phyloP scores from a whole-genome alignment of 2,113 vertebrate species.

The Uria aalge region DNA sequence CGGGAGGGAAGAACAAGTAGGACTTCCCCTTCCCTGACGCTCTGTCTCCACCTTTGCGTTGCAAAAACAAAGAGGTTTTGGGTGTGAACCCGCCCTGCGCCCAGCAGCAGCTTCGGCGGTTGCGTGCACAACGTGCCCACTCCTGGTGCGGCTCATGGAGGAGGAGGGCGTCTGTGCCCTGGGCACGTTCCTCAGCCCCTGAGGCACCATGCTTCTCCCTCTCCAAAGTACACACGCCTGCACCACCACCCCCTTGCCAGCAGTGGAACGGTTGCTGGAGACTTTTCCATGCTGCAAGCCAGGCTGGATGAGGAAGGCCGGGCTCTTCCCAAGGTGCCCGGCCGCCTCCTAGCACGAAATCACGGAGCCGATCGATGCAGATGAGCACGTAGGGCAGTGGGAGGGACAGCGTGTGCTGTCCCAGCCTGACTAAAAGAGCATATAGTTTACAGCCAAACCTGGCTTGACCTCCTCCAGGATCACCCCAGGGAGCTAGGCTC shows the following conservation, averaged over 20 bases:
- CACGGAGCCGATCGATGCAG: neutral
- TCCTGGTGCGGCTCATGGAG: constrained; percentile 39
- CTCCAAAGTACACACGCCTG: constrained; percentile 16
- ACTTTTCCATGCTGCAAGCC: constrained; percentile 39
- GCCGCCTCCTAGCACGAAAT: neutral
- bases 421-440: neutral
- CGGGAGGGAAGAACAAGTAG: neutral
- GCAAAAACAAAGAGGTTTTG: constrained; percentile 47
- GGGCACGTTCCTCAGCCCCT: neutral
- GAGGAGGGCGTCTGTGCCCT: neutral
- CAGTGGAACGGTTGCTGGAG: neutral
- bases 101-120: neutral
- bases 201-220: constrained; percentile 11
- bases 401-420: neutral
- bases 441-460: neutral
- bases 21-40: neutral
- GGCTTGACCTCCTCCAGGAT: neutral
- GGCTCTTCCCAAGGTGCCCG: constrained; percentile 4
- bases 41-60: constrained; percentile 42
- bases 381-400: constrained; percentile 5
- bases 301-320: neutral
- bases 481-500: neutral
- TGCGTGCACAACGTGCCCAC: constrained; percentile 55
- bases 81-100: constrained; percentile 8
- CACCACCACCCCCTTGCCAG: neutral